Percentiles rank a stretch among this genome's conserved stretches.
These are phyloP conservation scores for Aurelia sp. DNA, from an alignment of 30 jellyfish, hydroid and myxozoan genomes.

Conservation along the genomic window DNA sequence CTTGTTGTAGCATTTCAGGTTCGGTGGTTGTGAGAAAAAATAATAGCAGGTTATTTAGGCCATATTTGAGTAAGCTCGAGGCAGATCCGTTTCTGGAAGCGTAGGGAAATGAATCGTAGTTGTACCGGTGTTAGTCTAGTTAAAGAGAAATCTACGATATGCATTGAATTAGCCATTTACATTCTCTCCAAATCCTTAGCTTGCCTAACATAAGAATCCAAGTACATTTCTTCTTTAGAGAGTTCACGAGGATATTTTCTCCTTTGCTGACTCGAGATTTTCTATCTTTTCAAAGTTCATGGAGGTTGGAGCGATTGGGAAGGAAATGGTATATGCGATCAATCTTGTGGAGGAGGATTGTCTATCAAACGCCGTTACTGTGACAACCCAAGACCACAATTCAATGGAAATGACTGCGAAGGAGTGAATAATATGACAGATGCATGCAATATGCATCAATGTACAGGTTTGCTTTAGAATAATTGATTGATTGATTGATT, in stretches of 20 bases:
- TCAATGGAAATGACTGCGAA: slow-evolving; percentile 58
- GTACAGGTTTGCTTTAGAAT: slow-evolving; percentile 45
- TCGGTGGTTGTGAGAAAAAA: too few species aligned
- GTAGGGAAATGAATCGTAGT: too few species aligned
- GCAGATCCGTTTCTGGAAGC: too few species aligned
- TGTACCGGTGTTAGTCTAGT: too few species aligned
- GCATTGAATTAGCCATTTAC: background rate
- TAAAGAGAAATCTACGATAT: too few species aligned
- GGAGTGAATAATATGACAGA: slow-evolving; percentile 13
- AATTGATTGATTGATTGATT: too few species aligned
- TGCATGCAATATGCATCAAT: slow-evolving; percentile 59
- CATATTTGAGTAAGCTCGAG: too few species aligned
- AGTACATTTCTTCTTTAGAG: background rate
- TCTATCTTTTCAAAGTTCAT: slow-evolving; percentile 24
- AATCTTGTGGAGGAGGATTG: slow-evolving; percentile 79
- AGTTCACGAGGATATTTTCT: background rate
- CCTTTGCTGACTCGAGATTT: background rate
- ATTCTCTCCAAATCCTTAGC: background rate
- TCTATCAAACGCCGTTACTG: slow-evolving; percentile 66
- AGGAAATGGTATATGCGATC: slow-evolving; percentile 51
- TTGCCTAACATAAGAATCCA: background rate
- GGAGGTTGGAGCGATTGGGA: slow-evolving; percentile 90
- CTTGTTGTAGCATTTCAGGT: too few species aligned
- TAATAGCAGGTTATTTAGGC: too few species aligned
- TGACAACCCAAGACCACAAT: slow-evolving; percentile 76